These are phyloP conservation scores for Protonibea diacanthus DNA, from an alignment of 2,797 vertebrate species.

Conservation along the genomic window DNA sequence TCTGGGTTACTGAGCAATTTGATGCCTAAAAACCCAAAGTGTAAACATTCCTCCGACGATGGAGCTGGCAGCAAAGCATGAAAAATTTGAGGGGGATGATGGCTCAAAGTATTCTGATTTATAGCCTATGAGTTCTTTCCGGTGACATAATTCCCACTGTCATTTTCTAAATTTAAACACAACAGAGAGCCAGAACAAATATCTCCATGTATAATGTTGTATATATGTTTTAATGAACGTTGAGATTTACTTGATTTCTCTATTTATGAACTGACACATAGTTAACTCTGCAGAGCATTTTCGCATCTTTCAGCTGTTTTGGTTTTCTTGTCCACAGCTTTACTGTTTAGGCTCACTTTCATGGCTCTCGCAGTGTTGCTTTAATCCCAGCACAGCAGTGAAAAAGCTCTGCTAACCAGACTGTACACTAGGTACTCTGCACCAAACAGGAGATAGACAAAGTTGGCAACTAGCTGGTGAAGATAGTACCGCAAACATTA, in stretches of 20 bases:
- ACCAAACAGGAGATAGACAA: not conserved
- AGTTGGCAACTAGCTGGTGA: not conserved
- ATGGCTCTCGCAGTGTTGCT: not conserved
- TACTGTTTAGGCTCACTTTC: not conserved
- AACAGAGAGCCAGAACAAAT: not conserved
- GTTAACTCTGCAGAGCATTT: not conserved
- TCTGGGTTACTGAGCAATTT: conserved; percentile 63
- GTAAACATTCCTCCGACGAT: conserved; percentile 60
- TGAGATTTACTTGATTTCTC: not conserved
- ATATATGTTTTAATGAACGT: conserved; percentile 29
- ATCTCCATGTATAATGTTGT: not conserved
- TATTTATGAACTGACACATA: not conserved
- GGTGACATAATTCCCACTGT: conserved; percentile 17
- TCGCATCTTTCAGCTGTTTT: not conserved
- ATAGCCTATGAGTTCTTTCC: conserved; percentile 41
- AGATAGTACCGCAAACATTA: too few relatives aligned
- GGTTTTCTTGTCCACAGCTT: not conserved
- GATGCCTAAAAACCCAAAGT: conserved; percentile 64
- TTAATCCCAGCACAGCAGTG: not conserved
- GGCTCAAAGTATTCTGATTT: conserved; percentile 43
- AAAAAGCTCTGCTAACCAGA: not conserved
- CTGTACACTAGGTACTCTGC: not conserved
- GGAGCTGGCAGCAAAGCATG: conserved; percentile 46
- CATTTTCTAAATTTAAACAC: conserved; percentile 28
- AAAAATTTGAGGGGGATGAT: conserved; percentile 44